Evolutionary conservation across 2,113 vertebrate species (phyloP), one percentile per base, ranked within the genome.

Genomic region (Pterocles orientalis): DNA sequence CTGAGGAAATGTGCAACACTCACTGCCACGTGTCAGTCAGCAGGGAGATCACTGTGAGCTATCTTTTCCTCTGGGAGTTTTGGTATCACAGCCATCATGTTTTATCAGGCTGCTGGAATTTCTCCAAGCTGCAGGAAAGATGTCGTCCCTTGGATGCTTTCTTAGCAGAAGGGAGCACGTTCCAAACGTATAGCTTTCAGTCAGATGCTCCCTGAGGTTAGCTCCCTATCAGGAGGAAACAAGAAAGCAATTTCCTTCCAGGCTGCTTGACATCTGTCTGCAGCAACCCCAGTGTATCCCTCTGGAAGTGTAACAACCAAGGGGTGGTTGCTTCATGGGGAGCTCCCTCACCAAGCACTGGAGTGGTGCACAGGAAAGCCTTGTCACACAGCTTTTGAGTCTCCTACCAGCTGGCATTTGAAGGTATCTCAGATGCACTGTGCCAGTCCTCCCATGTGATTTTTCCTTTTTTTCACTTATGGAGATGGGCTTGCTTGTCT

Each of bases 61-160:
- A 1, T 17, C 77, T 48, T 12, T 33, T 77, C 81, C 88, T 83
- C 76, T 15, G 75, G 87, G 81, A 76, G 36, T 36, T 26, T 65
- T 9, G 41, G 33, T 8, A 47, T 87, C 65, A 16, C 72, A 84
- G 77, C 78, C 17, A 0, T 62, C 51, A 2, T 12, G n/a, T 72
- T 45, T 29, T 89, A 57, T 47, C 75, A 41, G 68, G 58, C 92
- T 91, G 65, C 75, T 91, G 95, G 81, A 87, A 31, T 41, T 60
- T 53, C 73, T 95, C 91, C 83, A 71, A 29, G 69, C 77, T 86
- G 41, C 87, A 91, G 73, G 68, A 36, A 89, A 76, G 77, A 76
- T 61, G 77, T 83, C 77, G 48, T 75, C 31, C 72, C 65, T 41
- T 78, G 88, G 33, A 64, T 71, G 56, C 84, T 85, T 78, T 15